Percentiles rank a stretch among this genome's conserved stretches.
Evolutionary conservation across 2,113 vertebrate species (phyloP).

Genomic region (Calypte anna): DNA sequence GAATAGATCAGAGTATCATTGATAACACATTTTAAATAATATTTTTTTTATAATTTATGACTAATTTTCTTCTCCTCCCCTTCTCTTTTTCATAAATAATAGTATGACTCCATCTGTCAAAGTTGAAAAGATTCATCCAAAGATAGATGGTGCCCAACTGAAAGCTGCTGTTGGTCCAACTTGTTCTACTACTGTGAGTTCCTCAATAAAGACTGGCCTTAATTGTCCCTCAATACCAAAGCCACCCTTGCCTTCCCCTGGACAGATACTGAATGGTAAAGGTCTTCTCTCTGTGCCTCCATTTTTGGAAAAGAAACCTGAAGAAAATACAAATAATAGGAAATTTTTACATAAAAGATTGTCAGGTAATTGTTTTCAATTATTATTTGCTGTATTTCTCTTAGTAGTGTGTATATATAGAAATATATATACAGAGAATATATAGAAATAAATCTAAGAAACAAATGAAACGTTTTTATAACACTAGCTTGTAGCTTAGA

Average conservation of each 20-base stretch:
- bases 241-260: slow-evolving; percentile 93
- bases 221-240: slow-evolving; percentile 99
- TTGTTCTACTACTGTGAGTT: slow-evolving; percentile 96
- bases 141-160: slow-evolving; percentile 88
- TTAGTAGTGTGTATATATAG: neutral
- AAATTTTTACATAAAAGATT: slow-evolving; percentile 94
- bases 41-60: neutral
- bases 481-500: neutral
- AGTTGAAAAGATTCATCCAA: slow-evolving; percentile 94
- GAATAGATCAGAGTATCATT: neutral
- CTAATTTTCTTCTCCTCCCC: neutral
- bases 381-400: neutral
- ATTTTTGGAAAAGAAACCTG: slow-evolving; percentile 91
- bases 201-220: slow-evolving; percentile 98
- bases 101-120: slow-evolving; percentile 93
- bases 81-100: slow-evolving; percentile 58
- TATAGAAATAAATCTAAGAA: neutral
- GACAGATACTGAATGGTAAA: slow-evolving; percentile 98
- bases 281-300: slow-evolving; percentile 87
- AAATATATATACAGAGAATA: neutral
- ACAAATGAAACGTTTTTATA: neutral
- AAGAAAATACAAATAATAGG: slow-evolving; percentile 90
- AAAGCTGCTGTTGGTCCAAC: slow-evolving; percentile 86
- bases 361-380: slow-evolving; percentile 82
- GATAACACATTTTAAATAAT: neutral